A percentile compares a stretch with the other conserved stretches of the same genome.
phyloP scores from a whole-genome alignment of 2,797 vertebrate genomes.

The Tokudaia tokunoshimensis region DNA sequence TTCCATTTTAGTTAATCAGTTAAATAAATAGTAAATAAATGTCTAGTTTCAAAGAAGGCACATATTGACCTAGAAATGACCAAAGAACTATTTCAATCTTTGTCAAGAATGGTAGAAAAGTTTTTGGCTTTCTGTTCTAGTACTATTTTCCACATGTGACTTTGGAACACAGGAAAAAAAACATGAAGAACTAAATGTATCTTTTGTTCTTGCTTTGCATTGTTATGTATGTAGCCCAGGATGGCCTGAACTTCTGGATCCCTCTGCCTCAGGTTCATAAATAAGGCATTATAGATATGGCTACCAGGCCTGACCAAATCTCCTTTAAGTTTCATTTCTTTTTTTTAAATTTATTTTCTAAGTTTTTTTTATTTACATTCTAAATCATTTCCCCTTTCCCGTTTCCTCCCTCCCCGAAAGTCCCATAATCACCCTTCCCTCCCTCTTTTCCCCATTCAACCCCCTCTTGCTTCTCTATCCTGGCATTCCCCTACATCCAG shows the following conservation, averaged over 20 bases:
- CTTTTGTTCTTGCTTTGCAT: not conserved
- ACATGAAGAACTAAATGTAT: not conserved
- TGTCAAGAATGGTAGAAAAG: not conserved
- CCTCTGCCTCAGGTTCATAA: not conserved
- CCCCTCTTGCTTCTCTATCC: too few relatives aligned
- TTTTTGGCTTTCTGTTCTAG: not conserved
- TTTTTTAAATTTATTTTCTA: too few relatives aligned
- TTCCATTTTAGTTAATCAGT: not conserved
- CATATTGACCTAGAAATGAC: not conserved
- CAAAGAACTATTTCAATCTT: not conserved
- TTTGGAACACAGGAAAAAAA: not conserved
- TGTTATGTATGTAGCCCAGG: not conserved
- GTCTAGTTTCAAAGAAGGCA: not conserved
- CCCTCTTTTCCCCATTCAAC: too few relatives aligned
- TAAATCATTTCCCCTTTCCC: too few relatives aligned
- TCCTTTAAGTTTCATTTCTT: conserved; percentile 17
- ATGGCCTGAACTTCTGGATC: not conserved
- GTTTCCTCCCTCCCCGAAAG: too few relatives aligned
- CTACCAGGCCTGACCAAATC: not conserved
- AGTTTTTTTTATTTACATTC: too few relatives aligned
- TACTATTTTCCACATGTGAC: not conserved
- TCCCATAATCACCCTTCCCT: too few relatives aligned
- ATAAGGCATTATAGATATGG: not conserved
- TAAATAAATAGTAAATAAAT: conserved; percentile 43
- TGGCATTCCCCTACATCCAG: too few relatives aligned